Evolutionary conservation across 2,888 invertebrate species (phyloP).

Genomic region (Hartigia nigra): DNA sequence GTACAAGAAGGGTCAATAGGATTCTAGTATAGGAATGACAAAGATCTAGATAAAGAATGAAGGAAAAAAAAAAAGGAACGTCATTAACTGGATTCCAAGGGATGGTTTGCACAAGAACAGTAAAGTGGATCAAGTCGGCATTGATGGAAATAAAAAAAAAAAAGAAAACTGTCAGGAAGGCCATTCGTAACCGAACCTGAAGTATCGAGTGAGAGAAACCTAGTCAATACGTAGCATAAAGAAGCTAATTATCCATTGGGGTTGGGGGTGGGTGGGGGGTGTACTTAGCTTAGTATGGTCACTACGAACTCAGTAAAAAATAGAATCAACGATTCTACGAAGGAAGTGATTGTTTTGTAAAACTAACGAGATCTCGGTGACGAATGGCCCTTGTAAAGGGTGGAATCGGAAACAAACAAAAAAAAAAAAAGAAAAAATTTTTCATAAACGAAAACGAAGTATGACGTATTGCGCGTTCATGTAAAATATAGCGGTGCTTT

Average conservation of each 20-base stretch:
- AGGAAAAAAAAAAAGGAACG: not conserved
- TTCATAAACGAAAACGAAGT: not conserved
- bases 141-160: not conserved
- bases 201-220: slow-evolving; percentile 55
- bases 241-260: not conserved
- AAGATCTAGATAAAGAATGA: no score
- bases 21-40: not conserved
- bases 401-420: not conserved
- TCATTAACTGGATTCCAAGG: slow-evolving; percentile 14
- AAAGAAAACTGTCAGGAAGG: slow-evolving; percentile 24
- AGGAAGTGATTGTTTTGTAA: not conserved
- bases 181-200: slow-evolving; percentile 53
- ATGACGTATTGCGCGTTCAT: not conserved
- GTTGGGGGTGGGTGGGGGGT: slow-evolving; percentile 21
- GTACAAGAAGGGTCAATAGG: not conserved
- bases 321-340: not conserved
- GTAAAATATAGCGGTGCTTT: not conserved
- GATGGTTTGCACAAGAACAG: slow-evolving; percentile 6
- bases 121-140: slow-evolving; percentile 21
- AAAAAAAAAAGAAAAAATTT: not conserved
- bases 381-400: not conserved
- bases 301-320: not conserved
- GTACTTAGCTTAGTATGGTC: not conserved
- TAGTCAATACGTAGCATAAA: slow-evolving; percentile 63
- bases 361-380: not conserved